Conservation (phyloP, 2,888 invertebrate species). For the Pseudoips prasinana region DNA sequence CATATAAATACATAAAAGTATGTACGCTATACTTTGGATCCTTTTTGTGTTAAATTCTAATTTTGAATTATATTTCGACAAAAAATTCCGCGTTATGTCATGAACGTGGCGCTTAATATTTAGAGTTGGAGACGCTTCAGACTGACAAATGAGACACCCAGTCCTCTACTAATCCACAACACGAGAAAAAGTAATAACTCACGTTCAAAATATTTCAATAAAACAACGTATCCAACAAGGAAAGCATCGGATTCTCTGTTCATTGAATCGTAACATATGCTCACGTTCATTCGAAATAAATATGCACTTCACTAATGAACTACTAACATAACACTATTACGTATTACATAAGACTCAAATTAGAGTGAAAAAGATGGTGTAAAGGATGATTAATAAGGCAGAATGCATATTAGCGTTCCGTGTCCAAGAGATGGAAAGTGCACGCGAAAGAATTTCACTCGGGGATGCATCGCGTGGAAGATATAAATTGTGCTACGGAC, state of each 20-base stretch:
- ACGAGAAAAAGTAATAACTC: no score
- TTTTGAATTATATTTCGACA: no score
- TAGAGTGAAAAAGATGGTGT: neutral
- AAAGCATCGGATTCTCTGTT: constrained; percentile 46
- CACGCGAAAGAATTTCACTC: constrained; percentile 63
- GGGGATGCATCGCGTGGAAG: constrained; percentile 38
- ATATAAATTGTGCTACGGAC: constrained; percentile 34
- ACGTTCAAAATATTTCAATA: no score
- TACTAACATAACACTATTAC: neutral
- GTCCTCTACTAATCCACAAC: no score
- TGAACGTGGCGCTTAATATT: no score
- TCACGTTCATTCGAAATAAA: constrained; percentile 21
- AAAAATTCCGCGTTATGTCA: no score
- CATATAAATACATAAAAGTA: no score
- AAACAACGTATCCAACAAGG: constrained; percentile 28
- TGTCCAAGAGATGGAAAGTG: constrained; percentile 68
- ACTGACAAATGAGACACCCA: no score
- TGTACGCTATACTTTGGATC: no score
- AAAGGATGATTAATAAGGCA: constrained; percentile 11
- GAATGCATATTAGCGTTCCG: constrained; percentile 29
- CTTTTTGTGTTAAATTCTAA: no score
- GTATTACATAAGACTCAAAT: neutral
- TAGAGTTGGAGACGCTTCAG: no score
- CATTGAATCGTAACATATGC: constrained; percentile 38
- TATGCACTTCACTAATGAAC: neutral